Base-by-base conservation (phyloP, 2,113 vertebrate genomes). In the Scomber scombrus region DNA sequence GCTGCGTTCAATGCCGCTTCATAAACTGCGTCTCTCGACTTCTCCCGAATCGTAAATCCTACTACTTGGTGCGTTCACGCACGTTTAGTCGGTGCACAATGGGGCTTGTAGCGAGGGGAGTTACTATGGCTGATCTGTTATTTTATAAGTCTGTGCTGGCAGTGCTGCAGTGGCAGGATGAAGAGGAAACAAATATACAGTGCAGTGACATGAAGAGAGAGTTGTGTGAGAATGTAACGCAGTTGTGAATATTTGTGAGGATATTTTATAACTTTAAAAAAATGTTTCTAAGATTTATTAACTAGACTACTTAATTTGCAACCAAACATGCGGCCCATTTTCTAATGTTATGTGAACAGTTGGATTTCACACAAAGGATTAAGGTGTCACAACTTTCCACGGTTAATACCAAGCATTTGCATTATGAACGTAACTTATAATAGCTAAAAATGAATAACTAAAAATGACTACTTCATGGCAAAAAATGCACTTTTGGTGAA, bases 1-100 rank as follows among this genome's bases (percentile, higher is more conserved):
- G 92, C 60, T 91, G 91, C 92, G 85, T 93, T 91, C 89, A 93
- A 14, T 34, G 84, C 1, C 81, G 11, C 86, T 74, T 81, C 78
- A 83, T 62, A 86, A 83, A 89, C 82, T 84, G 78, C 45, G 63
- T 46, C 62, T 75, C 64, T 71, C 34, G 18, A 60, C 55, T 80
- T 61, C 68, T 67, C 26, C 19, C 4, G 12, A 1, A 12, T 67
- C 46, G 71, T 86, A 82, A 76, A 85, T 74, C 23, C 31, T 0
- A 56, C 3, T 29, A 2, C 56, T 60, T 47, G 90, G 81, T 89
- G 86, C 86, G 81, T 89, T 87, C 86, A 84, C 0, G 80, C 5
- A 55, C 82, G 0, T 62, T 51, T 16, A 40, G 65, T 76, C 43
- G 51, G 55, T 81, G 49, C 76, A 58, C 51, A 75, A 40, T 10